A percentile compares a stretch with the other conserved stretches of the same genome.
phyloP scores from a whole-genome alignment of 2,888 invertebrate genomes.

The Cantharis rufa region DNA sequence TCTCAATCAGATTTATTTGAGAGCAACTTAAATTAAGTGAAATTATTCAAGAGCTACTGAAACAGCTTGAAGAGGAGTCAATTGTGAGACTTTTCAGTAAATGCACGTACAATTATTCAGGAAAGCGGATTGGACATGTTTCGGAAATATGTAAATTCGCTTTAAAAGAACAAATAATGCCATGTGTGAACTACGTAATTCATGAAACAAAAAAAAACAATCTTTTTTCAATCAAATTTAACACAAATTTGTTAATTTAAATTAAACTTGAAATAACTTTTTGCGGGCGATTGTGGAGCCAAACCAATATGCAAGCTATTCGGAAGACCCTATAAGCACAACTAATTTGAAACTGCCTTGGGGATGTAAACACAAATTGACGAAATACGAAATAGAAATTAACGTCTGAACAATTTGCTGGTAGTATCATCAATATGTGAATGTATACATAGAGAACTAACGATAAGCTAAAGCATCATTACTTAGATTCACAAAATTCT shows the following conservation, averaged over 20 bases:
- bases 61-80: neutral
- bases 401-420: conserved; percentile 1
- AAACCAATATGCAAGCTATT: neutral
- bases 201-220: neutral
- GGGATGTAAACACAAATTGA: conserved; percentile 1
- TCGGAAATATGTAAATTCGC: conserved; percentile 3
- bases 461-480: neutral
- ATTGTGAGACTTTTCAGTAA: neutral
- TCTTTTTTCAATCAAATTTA: neutral
- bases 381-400: conserved; percentile 2
- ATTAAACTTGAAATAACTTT: neutral
- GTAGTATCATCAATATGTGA: neutral
- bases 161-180: neutral
- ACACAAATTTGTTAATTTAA: neutral
- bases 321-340: neutral
- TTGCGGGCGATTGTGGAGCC: neutral
- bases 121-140: neutral
- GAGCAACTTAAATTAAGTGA: neutral
- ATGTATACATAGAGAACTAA: neutral
- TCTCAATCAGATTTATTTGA: neutral
- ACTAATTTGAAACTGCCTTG: conserved; percentile 1
- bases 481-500: neutral
- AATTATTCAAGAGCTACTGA: neutral
- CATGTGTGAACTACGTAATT: neutral
- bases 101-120: neutral